Conservation (phyloP, 1,140 invertebrate genomes). For the Bombus cullumanus region DNA sequence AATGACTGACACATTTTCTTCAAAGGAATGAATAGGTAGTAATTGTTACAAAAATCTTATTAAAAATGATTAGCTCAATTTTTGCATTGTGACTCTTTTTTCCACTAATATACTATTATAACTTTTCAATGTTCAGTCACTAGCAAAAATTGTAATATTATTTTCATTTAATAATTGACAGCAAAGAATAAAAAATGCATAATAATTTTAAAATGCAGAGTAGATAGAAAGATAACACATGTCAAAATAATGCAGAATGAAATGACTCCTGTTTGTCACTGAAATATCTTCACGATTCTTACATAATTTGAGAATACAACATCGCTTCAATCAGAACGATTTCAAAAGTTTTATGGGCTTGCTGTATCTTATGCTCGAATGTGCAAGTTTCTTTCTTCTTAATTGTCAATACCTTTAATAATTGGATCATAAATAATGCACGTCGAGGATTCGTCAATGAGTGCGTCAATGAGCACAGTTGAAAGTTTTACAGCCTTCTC, state of each 20-base stretch:
- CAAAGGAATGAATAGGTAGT: neutral
- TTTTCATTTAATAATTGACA: neutral
- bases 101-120: neutral
- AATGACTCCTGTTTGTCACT: neutral
- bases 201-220: neutral
- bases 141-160: neutral
- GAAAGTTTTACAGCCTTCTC: constrained; percentile 45
- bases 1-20: constrained; percentile 51
- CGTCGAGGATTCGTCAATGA: constrained; percentile 12
- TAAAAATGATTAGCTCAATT: neutral
- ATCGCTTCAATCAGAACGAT: neutral
- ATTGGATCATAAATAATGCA: constrained; percentile 6
- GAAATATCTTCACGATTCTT: neutral
- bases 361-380: constrained; percentile 10
- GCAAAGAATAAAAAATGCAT: neutral
- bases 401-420: neutral
- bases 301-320: neutral
- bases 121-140: neutral
- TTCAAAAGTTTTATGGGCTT: constrained; percentile 52
- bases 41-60: neutral
- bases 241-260: constrained; percentile 40
- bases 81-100: neutral
- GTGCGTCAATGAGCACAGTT: constrained; percentile 13
- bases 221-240: neutral
- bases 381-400: neutral